Conservation (phyloP, 2,888 invertebrate genomes). For the Lasioglossum villosulum region DNA sequence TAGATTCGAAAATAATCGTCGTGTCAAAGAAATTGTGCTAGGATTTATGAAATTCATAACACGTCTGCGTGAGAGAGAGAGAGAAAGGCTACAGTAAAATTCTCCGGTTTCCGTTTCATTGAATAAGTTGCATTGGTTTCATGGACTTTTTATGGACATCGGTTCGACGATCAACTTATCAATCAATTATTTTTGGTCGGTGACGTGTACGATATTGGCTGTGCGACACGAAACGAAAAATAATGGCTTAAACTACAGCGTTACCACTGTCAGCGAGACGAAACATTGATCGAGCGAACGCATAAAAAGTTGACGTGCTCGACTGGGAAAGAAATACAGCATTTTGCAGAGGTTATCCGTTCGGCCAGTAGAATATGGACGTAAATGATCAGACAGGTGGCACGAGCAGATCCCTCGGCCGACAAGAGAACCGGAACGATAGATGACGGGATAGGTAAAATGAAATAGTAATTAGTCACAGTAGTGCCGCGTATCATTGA, state of each 20-base stretch:
- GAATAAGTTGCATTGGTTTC: background rate
- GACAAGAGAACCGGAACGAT: background rate
- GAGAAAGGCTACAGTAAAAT: background rate
- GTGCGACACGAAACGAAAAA: background rate
- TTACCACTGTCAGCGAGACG: background rate
- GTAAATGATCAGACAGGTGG: background rate
- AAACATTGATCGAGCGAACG: conserved; percentile 3
- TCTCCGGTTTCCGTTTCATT: background rate
- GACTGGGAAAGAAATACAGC: background rate
- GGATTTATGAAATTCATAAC: too few species aligned
- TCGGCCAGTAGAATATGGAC: background rate
- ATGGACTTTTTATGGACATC: background rate
- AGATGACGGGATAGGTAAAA: conserved; percentile 9
- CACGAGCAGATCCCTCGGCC: background rate
- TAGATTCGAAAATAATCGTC: too few species aligned
- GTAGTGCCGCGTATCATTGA: background rate
- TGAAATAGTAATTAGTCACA: conserved; percentile 6
- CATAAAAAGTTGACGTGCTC: background rate
- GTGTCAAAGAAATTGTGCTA: too few species aligned
- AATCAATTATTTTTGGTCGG: background rate
- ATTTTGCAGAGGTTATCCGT: background rate
- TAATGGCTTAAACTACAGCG: background rate
- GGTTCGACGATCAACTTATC: background rate
- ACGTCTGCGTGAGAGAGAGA: too few species aligned
- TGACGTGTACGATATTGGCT: background rate